phyloP scores from a whole-genome alignment of 2,888 invertebrate species.

The Orchestes rusci region DNA sequence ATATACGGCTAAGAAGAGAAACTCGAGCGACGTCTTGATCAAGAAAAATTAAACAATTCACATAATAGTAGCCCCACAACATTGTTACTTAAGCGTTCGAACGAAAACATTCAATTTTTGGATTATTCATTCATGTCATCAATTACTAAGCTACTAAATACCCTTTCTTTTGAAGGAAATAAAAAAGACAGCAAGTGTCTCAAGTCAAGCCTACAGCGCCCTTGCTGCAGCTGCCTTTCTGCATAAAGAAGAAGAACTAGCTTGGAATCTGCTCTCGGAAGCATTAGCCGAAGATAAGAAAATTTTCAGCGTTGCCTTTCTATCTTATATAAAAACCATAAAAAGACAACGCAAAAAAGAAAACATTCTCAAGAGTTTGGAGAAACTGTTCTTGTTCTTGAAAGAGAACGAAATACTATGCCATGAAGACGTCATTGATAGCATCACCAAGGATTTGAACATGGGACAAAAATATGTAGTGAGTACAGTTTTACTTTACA shows the following conservation, averaged over 20 bases:
- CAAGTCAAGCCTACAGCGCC: constrained; percentile 46
- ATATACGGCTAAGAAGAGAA: no score
- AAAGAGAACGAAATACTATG: constrained; percentile 46
- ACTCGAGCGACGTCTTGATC: no score
- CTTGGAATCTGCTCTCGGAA: constrained; percentile 54
- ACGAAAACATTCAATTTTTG: no score
- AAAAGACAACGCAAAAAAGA: constrained; percentile 18
- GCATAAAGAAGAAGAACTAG: constrained; percentile 49
- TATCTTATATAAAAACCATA: constrained; percentile 27
- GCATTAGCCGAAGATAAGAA: constrained; percentile 39
- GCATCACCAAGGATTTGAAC: constrained; percentile 25
- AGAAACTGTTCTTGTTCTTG: constrained; percentile 54
- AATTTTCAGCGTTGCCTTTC: constrained; percentile 22
- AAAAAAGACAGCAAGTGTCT: constrained; percentile 46
- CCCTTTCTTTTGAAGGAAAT: constrained; percentile 45
- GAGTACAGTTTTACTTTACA: not conserved
- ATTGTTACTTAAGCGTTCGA: no score
- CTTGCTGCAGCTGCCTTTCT: constrained; percentile 54
- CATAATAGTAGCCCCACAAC: no score
- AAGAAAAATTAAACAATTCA: no score
- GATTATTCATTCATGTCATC: no score
- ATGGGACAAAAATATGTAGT: constrained; percentile 17
- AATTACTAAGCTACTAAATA: no score
- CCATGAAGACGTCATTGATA: constrained; percentile 35
- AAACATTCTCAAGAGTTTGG: constrained; percentile 41